These are phyloP conservation scores for Coptodon rendalli DNA, from an alignment of 2,113 vertebrate species.

Conservation along the genomic window DNA sequence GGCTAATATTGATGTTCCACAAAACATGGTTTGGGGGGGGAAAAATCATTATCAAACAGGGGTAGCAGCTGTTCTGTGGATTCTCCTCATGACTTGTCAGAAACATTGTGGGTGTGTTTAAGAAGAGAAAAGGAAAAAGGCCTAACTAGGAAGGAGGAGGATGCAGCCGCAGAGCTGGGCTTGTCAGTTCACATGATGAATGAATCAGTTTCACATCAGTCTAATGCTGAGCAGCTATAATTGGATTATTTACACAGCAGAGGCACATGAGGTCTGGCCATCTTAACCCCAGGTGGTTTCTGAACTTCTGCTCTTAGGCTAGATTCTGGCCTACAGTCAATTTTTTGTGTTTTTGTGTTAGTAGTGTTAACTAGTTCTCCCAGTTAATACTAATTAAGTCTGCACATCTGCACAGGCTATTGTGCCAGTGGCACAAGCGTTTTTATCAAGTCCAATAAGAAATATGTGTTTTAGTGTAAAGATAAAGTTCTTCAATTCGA, in stretches of 20 bases:
- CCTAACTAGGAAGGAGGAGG: neutral
- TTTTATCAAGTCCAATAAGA: neutral
- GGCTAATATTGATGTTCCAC: neutral
- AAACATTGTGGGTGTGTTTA: slow-evolving; percentile 30
- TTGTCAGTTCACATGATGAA: slow-evolving; percentile 71
- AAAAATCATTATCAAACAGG: neutral
- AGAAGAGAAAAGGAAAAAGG: neutral
- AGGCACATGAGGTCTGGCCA: slow-evolving; percentile 53
- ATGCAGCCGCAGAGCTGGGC: slow-evolving; percentile 8
- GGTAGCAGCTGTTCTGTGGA: slow-evolving; percentile 23
- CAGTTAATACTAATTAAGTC: slow-evolving; percentile 2
- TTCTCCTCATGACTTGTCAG: slow-evolving; percentile 13
- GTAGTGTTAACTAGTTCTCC: neutral
- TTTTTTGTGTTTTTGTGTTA: slow-evolving; percentile 6
- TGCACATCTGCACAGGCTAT: neutral
- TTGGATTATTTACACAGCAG: slow-evolving; percentile 72
- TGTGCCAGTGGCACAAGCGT: neutral
- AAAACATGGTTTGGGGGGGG: neutral
- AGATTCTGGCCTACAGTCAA: slow-evolving; percentile 48
- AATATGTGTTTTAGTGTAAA: neutral
- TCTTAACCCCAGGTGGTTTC: slow-evolving; percentile 49
- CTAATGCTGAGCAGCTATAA: slow-evolving; percentile 66
- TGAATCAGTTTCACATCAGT: slow-evolving; percentile 71
- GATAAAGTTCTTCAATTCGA: neutral
- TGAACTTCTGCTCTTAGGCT: slow-evolving; percentile 40